Percentiles rank a stretch among this genome's conserved stretches.
Evolutionary conservation across 2,888 invertebrate genomes (phyloP).

Genomic region (Ernsta delagoae): DNA sequence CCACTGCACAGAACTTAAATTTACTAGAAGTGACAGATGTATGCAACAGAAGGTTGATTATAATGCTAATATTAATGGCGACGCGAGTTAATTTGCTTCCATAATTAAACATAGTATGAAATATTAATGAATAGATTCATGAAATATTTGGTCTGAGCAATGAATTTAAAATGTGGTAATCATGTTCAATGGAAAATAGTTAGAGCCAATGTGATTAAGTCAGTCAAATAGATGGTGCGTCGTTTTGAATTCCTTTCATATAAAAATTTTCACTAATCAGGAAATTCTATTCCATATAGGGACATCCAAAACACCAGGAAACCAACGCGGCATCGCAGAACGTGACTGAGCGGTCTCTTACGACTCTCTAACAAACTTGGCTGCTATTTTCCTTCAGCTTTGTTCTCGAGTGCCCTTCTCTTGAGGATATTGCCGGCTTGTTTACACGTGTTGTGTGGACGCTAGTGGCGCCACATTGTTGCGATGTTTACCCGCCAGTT

Average conservation of each 20-base stretch:
- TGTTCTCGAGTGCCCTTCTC: slow-evolving; percentile 30
- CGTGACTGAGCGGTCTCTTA: slow-evolving; percentile 35
- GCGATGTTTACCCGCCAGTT: slow-evolving; percentile 25
- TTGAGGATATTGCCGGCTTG: slow-evolving; percentile 18
- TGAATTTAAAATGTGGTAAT: too few relatives aligned
- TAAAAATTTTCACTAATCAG: background rate
- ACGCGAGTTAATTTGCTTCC: too few relatives aligned
- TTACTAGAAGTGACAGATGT: slow-evolving; percentile 1
- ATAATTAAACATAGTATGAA: too few relatives aligned
- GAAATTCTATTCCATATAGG: slow-evolving; percentile 9
- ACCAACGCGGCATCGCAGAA: slow-evolving; percentile 22
- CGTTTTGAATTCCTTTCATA: too few relatives aligned
- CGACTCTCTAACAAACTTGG: slow-evolving; percentile 33
- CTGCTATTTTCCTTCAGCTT: slow-evolving; percentile 34
- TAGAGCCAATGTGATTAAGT: too few relatives aligned
- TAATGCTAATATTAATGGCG: too few relatives aligned
- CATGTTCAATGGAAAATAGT: too few relatives aligned
- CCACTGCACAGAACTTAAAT: slow-evolving; percentile 49
- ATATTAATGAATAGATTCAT: too few relatives aligned
- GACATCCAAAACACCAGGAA: slow-evolving; percentile 5
- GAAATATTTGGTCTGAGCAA: too few relatives aligned
- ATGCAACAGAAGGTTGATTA: too few relatives aligned
- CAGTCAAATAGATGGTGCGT: too few relatives aligned
- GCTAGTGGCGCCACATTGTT: slow-evolving; percentile 26
- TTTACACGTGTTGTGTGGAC: slow-evolving; percentile 29